Evolutionary conservation across 2,888 invertebrate genomes (phyloP), one percentile per base, ranked within the genome.

Genomic region (Tryphoninae sp.): DNA sequence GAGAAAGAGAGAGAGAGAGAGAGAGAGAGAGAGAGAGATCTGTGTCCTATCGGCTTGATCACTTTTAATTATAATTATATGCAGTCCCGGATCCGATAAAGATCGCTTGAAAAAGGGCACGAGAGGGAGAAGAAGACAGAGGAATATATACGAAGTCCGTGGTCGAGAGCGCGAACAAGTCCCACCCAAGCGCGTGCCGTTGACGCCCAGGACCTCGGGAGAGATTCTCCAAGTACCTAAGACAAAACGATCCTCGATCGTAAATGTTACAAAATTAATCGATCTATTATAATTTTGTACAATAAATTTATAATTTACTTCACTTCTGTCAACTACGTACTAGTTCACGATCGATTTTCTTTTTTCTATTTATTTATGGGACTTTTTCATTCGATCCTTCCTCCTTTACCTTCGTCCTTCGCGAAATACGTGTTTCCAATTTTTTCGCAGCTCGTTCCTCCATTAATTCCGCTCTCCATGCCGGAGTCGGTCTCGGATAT

Each of bases 21-120:
- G 72, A n/a, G n/a, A 33, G n/a, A 81, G 59, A 53, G 69, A 78
- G 81, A 68, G 76, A 67, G 51, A 49, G 80, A 58, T 68, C 40
- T 42, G n/a, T 19, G 61, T 77, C 82, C 87, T 91, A 91, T 91
- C 90, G 86, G 84, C 86, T 85, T 87, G 89, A 91, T 91, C 91
- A 89, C 89, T 91, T 91, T 91, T 91, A 91, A 91, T 91, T 91
- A 90, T 91, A 91, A 91, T 91, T 90, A 91, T 91, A 91, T 90
- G 90, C 90, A 88, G 88, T 88, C 87, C 88, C 84, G 87, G 84
- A 85, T 83, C 84, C 85, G 89, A 88, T 89, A 88, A 89, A 83
- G 83, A 89, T 89, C 88, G 79, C 74, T 61, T 79, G 81, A 69
- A 83, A 84, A 81, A 81, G 85, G 84, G 83, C 83, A 84, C 81